phyloP scores from a whole-genome alignment of 2,113 vertebrate species.

The Hemicordylus capensis region DNA sequence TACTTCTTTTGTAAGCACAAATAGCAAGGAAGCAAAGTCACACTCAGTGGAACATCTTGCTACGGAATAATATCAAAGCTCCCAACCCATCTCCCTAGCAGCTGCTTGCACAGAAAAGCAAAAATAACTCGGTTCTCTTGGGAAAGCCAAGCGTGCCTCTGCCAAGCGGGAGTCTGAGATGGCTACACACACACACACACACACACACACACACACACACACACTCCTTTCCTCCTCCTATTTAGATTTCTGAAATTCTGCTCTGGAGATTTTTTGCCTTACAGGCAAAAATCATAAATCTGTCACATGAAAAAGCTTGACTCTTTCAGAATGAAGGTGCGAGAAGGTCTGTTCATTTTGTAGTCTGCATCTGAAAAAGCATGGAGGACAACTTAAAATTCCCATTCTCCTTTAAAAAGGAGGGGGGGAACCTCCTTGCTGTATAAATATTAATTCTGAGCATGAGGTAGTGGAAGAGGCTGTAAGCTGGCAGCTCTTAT shows the following conservation, averaged over 20 bases:
- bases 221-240: background rate
- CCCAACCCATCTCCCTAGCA: background rate
- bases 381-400: constrained; percentile 46
- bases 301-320: constrained; percentile 28
- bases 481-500: constrained; percentile 67
- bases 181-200: too few relatives aligned
- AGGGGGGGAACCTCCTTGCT: constrained; percentile 38
- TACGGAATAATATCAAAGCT: background rate
- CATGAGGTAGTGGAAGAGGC: constrained; percentile 52
- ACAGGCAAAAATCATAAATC: constrained; percentile 40
- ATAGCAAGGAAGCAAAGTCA: background rate
- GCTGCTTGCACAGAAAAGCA: background rate
- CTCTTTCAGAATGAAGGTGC: constrained; percentile 51
- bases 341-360: constrained; percentile 61
- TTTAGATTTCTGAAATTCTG: background rate
- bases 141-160: background rate
- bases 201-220: too few relatives aligned
- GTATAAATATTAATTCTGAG: constrained; percentile 79
- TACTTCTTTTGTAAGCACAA: background rate
- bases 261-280: background rate
- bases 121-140: background rate
- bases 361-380: constrained; percentile 56
- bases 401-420: background rate
- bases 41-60: background rate
- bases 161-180: background rate